Conservation (phyloP, 2,113 vertebrate genomes). For the Psittacus erithacus region DNA sequence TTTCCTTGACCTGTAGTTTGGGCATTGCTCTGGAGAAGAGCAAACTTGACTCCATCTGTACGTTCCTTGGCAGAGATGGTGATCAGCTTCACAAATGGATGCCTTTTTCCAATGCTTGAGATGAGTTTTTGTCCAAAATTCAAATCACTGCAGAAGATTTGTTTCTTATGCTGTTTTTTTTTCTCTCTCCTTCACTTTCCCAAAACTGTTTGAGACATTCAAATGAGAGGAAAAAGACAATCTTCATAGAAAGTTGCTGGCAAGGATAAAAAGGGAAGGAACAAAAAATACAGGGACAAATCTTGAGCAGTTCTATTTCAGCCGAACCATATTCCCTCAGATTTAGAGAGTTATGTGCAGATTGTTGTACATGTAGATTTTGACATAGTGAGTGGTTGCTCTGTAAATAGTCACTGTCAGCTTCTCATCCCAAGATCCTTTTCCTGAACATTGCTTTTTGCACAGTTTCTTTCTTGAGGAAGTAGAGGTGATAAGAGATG, state of each 20-base stretch:
- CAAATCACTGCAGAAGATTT: background rate
- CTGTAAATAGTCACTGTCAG: background rate
- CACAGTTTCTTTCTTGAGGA: background rate
- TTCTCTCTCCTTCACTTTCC: background rate
- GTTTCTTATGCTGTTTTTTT: background rate
- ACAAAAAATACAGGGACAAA: background rate
- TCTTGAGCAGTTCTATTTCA: background rate
- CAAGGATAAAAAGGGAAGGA: background rate
- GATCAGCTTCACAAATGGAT: rapidly evolving
- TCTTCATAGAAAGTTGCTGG: background rate
- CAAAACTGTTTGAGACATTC: background rate
- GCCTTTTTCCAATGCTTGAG: background rate
- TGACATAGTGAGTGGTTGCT: background rate
- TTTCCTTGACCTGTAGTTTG: background rate
- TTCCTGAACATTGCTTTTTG: background rate
- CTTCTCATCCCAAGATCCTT: background rate
- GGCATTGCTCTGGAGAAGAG: background rate
- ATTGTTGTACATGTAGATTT: background rate
- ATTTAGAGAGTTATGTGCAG: background rate
- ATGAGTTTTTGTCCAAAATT: background rate
- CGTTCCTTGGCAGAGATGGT: background rate
- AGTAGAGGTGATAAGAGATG: background rate
- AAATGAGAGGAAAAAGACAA: background rate
- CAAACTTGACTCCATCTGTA: background rate
- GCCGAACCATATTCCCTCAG: background rate